Base-by-base conservation (phyloP, 2,888 invertebrate genomes). In the Drosophila leonis region DNA sequence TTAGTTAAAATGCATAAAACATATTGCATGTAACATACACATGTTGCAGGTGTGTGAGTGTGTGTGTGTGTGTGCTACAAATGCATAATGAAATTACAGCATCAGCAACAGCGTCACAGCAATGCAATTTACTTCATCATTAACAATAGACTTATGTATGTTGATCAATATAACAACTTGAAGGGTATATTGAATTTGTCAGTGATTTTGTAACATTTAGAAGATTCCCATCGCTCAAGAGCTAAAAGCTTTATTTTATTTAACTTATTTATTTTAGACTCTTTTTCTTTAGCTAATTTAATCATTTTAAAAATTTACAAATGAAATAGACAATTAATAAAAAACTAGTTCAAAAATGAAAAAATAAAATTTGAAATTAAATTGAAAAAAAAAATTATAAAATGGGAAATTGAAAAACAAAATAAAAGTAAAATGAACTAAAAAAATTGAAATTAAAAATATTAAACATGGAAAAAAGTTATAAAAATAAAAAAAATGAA, bases 31-130 rank as follows among this genome's bases (percentile, higher is more conserved):
- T 61, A n/a, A n/a, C n/a, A n/a, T n/a, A 60, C 46, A 41, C 44
- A 18, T 5, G 27, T 13, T 39, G 4, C 29, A 29, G 39, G 8
- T 39, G 41, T 39, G 35, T 57, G 54, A 60, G 37, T 71, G 55
- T 37, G 52, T 64, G 48, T 67, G 59, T 41, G 39, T 64, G 31
- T 71, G 46, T 33, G 35, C 49, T 55, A 41, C 46, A 55, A 48
- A 46, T 65, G 69, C 68, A 77, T 86, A 89, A 89, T 86, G 87
- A 74, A 82, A 86, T 89, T 86, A 86, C 85, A 78, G 78, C 87
- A 87, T 85, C 72, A 49, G 39, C 71, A 52, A 48, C 68, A 37
- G 13, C 48, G 15, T 66, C 44, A 46, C 54, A 31, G 59, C 69
- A 67, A 61, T 33, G 60, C 54, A 71, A 62, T 69, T 65, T 67